Evolutionary conservation across 2,113 vertebrate genomes (phyloP).

Genomic region (Rhinoderma darwinii): DNA sequence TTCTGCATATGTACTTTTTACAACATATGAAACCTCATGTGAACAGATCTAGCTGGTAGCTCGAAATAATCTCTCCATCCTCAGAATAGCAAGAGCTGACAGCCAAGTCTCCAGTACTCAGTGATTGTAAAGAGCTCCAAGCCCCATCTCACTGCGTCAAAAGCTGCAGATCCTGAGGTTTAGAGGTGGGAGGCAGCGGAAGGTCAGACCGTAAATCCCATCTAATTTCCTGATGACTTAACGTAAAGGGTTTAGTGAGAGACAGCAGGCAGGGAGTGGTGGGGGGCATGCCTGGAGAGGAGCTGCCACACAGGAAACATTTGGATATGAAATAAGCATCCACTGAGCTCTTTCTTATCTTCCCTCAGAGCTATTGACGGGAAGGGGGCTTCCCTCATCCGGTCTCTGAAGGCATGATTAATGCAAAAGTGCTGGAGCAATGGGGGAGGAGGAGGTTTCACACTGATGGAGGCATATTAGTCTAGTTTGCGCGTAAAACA

Average conservation of each 20-base stretch:
- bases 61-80: slow-evolving; percentile 9
- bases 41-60: not conserved
- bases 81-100: not conserved
- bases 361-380: slow-evolving; percentile 11
- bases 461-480: not conserved
- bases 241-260: slow-evolving; percentile 51
- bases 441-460: not conserved
- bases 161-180: slow-evolving; percentile 32
- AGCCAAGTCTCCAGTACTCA: slow-evolving; percentile 13
- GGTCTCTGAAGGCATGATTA: slow-evolving; percentile 35
- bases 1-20: not conserved
- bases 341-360: slow-evolving; percentile 39
- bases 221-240: slow-evolving; percentile 58
- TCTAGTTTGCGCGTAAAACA: not conserved
- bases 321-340: slow-evolving; percentile 36
- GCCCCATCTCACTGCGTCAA: slow-evolving; percentile 51
- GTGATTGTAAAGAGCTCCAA: slow-evolving; percentile 27
- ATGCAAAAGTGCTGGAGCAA: slow-evolving; percentile 17
- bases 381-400: slow-evolving; percentile 53
- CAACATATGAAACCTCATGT: not conserved
- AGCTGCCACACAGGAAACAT: slow-evolving; percentile 52
- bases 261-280: slow-evolving; percentile 33
- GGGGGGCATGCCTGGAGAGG: slow-evolving; percentile 29
- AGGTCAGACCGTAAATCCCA: slow-evolving; percentile 57
- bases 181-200: slow-evolving; percentile 49